A percentile compares a stretch with the other conserved stretches of the same genome.
phyloP scores from a whole-genome alignment of 2,113 vertebrate species.

The Platysternon megacephalum region DNA sequence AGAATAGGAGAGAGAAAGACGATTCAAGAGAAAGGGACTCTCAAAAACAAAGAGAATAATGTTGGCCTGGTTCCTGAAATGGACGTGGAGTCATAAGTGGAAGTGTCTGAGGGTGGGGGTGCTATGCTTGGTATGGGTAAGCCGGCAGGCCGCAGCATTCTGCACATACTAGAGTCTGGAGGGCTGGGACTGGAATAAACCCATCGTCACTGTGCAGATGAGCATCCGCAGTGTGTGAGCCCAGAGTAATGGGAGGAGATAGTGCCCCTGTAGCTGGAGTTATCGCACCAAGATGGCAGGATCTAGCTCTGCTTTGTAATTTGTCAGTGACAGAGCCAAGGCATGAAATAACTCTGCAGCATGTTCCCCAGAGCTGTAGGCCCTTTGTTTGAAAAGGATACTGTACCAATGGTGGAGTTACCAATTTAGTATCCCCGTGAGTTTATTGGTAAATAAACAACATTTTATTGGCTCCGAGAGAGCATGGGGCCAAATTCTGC shows the following conservation, averaged over 20 bases:
- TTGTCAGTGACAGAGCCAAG: background rate
- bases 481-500: background rate
- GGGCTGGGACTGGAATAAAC: accelerated
- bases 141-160: accelerated
- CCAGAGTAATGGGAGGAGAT: background rate
- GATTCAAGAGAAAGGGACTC: background rate
- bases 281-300: background rate
- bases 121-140: background rate
- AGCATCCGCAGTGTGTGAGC: background rate
- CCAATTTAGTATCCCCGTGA: accelerated
- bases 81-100: background rate
- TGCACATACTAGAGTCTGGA: background rate
- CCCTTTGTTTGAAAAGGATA: background rate
- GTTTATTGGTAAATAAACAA: background rate
- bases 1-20: background rate
- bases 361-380: accelerated
- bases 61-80: background rate
- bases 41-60: background rate
- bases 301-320: background rate
- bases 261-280: background rate
- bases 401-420: background rate
- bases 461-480: background rate
- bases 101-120: background rate
- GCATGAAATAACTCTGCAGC: background rate
- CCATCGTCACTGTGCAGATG: accelerated